Base-by-base conservation (phyloP, 2,888 invertebrate genomes). In the Lingula anatina region DNA sequence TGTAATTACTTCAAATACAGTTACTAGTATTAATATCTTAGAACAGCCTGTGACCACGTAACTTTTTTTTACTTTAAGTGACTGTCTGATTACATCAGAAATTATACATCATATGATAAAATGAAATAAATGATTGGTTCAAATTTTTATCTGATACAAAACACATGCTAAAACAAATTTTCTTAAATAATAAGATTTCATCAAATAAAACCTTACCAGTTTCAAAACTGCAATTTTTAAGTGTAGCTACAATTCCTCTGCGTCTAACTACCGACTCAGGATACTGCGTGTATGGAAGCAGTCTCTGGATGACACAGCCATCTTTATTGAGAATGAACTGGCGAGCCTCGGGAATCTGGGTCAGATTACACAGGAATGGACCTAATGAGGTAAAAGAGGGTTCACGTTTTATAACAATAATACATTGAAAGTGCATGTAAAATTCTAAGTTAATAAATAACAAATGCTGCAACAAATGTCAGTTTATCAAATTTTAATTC, bases 191-290 rank as follows among this genome's bases (percentile, higher is more conserved):
- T n/a, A n/a, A n/a, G n/a, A n/a, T n/a, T n/a, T n/a, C n/a, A n/a
- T n/a, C n/a, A n/a, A n/a, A n/a, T n/a, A n/a, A n/a, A n/a, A n/a
- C n/a, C n/a, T n/a, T n/a, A 81, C 81, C 79, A 59, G 80, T 78
- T 66, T 89, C 87, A 69, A 93, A 92, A 58, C 90, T 90, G 67
- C 92, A 84, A 72, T 94, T 95, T 65, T 87, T 84, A 15, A 94
- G 59, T n/a, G 79, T 76, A 24, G 81, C 90, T 26, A 90, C 82
- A 0, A 89, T 84, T 1, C 91, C 92, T 12, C 87, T 86, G 56
- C 89, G 81, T 27, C 90, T 79, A 2, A 88, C 81, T 9, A 81
- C 70, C 0, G 88, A 89, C 1, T 79, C 80, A 44, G 82, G 76
- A 62, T 84, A 89, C 36, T 86, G 85, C 1, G 83, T 83, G 66